Conservation (phyloP, 1,140 invertebrate genomes). For the Drepana arcuata region DNA sequence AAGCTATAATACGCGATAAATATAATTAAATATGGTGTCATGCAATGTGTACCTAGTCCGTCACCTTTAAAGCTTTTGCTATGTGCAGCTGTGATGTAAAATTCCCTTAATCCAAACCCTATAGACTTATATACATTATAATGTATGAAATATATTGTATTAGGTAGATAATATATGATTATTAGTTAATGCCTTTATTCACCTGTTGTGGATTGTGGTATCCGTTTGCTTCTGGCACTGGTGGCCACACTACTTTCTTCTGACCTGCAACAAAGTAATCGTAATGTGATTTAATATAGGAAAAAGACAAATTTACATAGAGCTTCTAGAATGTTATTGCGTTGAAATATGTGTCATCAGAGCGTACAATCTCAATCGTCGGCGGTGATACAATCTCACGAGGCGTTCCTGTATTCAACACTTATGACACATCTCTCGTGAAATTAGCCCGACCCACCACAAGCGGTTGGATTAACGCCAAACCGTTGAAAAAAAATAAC, state of each 20-base stretch:
- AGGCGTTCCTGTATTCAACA: slow-evolving; percentile 28
- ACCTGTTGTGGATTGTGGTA: slow-evolving; percentile 69
- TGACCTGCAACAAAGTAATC: slow-evolving; percentile 73
- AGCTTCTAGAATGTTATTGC: too few species aligned
- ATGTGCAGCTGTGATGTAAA: slow-evolving; percentile 36
- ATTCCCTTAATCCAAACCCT: slow-evolving; percentile 17
- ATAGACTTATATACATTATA: slow-evolving; percentile 20
- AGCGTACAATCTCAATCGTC: slow-evolving; percentile 16
- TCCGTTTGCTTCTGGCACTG: slow-evolving; percentile 79
- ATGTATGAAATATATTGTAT: slow-evolving; percentile 1
- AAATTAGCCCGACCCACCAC: slow-evolving; percentile 49
- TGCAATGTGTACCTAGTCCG: slow-evolving; percentile 33
- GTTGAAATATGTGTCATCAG: slow-evolving; percentile 10
- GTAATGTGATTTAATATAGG: too few species aligned
- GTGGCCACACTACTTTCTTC: slow-evolving; percentile 88
- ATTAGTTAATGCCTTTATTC: too few species aligned
- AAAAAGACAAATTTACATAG: too few species aligned
- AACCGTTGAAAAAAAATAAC: slow-evolving; percentile 35
- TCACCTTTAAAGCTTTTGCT: slow-evolving; percentile 29
- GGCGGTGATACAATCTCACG: slow-evolving; percentile 25
- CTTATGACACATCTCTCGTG: slow-evolving; percentile 58
- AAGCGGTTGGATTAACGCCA: slow-evolving; percentile 41
- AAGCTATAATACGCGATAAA: slow-evolving; percentile 1
- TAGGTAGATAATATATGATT: too few species aligned
- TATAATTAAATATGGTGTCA: slow-evolving; percentile 11